phyloP scores from a whole-genome alignment of 2,113 vertebrate genomes.

The Microcebus griseorufus region DNA sequence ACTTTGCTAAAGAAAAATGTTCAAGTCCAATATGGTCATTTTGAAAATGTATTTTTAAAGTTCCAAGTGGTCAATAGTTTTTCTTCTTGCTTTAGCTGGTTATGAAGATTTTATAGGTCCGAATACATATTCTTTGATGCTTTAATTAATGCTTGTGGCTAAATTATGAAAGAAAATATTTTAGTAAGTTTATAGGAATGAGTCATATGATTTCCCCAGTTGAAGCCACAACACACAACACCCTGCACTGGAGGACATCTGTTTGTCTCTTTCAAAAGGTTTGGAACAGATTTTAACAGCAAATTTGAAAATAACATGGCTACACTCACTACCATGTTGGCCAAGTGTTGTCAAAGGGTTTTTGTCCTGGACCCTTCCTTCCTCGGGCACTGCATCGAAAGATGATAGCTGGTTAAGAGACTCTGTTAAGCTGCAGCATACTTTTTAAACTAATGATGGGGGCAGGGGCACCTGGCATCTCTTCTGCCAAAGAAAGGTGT shows the following conservation, averaged over 20 bases:
- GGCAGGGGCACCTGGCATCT: not conserved
- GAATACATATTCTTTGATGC: conserved; percentile 59
- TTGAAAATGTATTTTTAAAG: conserved; percentile 36
- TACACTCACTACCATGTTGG: not conserved
- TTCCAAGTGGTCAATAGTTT: not conserved
- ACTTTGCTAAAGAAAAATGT: conserved; percentile 46
- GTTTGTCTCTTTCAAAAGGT: conserved; percentile 42
- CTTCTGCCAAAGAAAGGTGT: not conserved
- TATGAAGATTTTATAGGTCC: conserved; percentile 58
- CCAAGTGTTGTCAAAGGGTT: not conserved
- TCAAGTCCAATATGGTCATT: not conserved
- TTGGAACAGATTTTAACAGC: not conserved
- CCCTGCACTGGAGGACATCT: not conserved
- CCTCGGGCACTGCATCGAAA: not conserved
- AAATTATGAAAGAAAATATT: conserved; percentile 62
- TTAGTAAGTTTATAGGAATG: conserved; percentile 55
- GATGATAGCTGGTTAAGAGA: not conserved
- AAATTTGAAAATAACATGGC: conserved; percentile 34
- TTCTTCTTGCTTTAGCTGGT: conserved; percentile 37
- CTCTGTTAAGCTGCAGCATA: rapidly evolving
- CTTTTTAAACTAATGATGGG: not conserved
- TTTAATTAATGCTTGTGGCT: conserved; percentile 67
- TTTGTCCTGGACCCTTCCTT: not conserved
- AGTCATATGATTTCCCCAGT: conserved; percentile 35
- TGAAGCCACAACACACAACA: conserved; percentile 41